phyloP scores from a whole-genome alignment of 2,113 vertebrate species.

The Miniopterus natalensis region DNA sequence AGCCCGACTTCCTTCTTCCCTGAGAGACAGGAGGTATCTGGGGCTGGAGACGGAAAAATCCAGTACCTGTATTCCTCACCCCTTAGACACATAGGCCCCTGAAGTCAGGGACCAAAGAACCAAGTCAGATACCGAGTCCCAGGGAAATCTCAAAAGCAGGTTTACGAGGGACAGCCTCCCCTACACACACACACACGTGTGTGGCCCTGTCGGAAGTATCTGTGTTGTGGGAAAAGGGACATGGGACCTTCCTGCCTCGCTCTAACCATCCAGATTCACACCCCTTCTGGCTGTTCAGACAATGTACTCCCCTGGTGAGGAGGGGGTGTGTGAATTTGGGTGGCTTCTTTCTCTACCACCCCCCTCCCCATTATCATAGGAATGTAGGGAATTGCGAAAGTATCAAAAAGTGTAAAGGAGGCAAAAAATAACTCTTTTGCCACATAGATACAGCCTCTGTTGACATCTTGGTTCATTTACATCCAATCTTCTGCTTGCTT shows the following conservation, averaged over 20 bases:
- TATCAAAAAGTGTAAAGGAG: not conserved
- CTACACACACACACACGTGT: no score
- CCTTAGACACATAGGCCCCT: not conserved
- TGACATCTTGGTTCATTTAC: conserved; percentile 2
- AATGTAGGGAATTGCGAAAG: not conserved
- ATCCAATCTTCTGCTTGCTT: not conserved
- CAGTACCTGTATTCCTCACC: not conserved
- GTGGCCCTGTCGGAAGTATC: no score
- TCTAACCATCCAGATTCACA: not conserved
- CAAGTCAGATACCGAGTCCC: not conserved
- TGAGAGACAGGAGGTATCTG: not conserved
- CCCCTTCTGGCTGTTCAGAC: not conserved
- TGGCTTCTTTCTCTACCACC: not conserved
- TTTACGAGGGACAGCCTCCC: not conserved
- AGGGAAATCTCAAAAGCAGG: not conserved
- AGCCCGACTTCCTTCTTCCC: not conserved
- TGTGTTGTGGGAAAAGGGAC: not conserved
- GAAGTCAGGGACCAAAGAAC: not conserved
- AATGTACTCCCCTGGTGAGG: not conserved
- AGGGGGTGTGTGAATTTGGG: not conserved
- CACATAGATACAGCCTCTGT: not conserved
- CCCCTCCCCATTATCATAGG: not conserved
- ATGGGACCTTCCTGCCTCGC: not conserved
- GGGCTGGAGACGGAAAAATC: not conserved
- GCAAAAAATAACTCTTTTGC: not conserved